Evolutionary conservation across 2,888 invertebrate species (phyloP), one percentile per base, ranked within the genome.

Genomic region (Philhelius pedissequus): DNA sequence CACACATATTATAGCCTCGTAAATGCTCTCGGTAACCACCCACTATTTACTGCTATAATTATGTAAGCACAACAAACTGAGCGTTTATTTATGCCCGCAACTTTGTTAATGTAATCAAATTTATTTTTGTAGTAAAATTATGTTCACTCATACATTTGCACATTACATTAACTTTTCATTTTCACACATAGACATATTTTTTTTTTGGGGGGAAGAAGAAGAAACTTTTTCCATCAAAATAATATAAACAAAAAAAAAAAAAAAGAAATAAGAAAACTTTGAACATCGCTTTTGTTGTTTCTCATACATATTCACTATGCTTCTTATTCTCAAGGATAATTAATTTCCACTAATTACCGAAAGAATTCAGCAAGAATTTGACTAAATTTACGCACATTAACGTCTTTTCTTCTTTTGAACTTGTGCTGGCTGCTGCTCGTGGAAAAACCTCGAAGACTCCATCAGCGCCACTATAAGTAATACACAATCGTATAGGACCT

Each of bases 341-440:
- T 84, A 75, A 70, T 84, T 84, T 84, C 45, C 64, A 75, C 83
- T 84, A 84, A 84, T 79, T 84, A 73, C 78, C 73, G 50, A 83
- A 83, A 64, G 73, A 78, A 83, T 73, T 78, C 48, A 69, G 32
- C n/a, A 73, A 35, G 48, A 69, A 78, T 54, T 45, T 45, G 20
- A 60, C 58, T 75, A n/a, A 71, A 54, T 69, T 80, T 30, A 58
- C 56, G 56, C 69, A 62, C 43, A 62, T 56, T 30, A 27, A 30
- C 18, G 38, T 58, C 25, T n/a, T 60, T 77, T 3, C 11, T 71
- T 58, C 66, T 71, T 58, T 45, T 11, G 52, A 82, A 60, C 52
- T 50, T n/a, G n/a, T n/a, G n/a, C n/a, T n/a, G n/a, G n/a, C n/a
- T n/a, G n/a, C n/a, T n/a, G n/a, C n/a, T n/a, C n/a, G n/a, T n/a